Conservation (phyloP, 2,797 vertebrate genomes). For the Danio jaintianensis region DNA sequence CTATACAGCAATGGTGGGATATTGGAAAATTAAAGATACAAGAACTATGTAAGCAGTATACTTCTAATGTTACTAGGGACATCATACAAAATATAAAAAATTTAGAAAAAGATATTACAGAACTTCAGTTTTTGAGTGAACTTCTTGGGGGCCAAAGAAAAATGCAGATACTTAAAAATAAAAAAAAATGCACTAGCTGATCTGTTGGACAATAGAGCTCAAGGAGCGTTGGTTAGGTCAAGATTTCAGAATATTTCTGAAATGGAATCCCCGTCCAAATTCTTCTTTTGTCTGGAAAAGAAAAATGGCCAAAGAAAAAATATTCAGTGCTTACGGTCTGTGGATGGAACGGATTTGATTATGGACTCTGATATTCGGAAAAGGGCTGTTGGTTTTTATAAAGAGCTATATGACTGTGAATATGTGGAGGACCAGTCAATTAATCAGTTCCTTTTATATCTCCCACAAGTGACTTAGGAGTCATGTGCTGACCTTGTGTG, state of each 20-base stretch:
- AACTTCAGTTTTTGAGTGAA: too few relatives aligned
- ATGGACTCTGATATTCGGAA: background rate
- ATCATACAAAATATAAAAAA: too few relatives aligned
- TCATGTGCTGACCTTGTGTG: background rate
- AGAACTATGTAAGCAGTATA: slow-evolving; percentile 22
- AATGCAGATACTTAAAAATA: background rate
- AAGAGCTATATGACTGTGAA: too few relatives aligned
- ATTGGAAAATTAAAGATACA: slow-evolving; percentile 8
- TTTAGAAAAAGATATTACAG: background rate
- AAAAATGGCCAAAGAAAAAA: slow-evolving; percentile 8
- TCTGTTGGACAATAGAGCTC: background rate
- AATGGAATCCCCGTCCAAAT: background rate
- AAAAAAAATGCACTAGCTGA: background rate
- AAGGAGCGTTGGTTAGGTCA: background rate
- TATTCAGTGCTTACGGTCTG: too few relatives aligned
- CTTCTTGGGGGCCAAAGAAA: background rate
- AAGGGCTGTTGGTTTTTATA: background rate
- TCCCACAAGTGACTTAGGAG: background rate
- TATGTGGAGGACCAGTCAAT: too few relatives aligned
- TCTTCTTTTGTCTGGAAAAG: slow-evolving; percentile 18
- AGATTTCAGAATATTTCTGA: background rate
- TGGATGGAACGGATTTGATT: slow-evolving; percentile 3
- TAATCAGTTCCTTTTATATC: too few relatives aligned
- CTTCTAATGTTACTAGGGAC: slow-evolving; percentile 30
- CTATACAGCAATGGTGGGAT: slow-evolving; percentile 18